These are phyloP conservation scores for Cephus runcator DNA, from an alignment of 2,888 invertebrate species.

Conservation along the genomic window DNA sequence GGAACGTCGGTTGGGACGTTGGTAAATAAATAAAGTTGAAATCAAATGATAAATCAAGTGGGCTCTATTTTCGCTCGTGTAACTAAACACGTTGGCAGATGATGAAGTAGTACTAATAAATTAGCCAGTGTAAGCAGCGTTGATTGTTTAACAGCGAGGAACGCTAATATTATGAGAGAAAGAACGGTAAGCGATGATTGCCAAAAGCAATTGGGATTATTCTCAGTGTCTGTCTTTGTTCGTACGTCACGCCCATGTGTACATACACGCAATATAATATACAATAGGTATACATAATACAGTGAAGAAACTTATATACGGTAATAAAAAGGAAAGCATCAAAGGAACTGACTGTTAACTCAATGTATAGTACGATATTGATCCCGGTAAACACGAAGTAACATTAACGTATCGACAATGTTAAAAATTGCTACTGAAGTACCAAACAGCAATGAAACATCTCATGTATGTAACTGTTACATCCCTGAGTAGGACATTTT, in stretches of 20 bases:
- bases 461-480: no score
- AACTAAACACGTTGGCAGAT: slow-evolving; percentile 20
- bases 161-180: slow-evolving; percentile 8
- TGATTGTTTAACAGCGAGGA: slow-evolving; percentile 18
- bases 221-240: not conserved
- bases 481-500: no score
- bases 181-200: not conserved
- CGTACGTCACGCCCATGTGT: not conserved
- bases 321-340: not conserved
- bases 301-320: not conserved
- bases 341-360: not conserved
- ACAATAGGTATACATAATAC: not conserved
- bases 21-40: not conserved
- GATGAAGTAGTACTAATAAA: slow-evolving; percentile 17
- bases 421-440: no score
- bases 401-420: no score
- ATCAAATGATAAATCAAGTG: slow-evolving; percentile 14
- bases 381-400: no score
- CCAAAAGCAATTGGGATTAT: not conserved
- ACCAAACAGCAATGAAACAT: no score
- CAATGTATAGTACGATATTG: not conserved
- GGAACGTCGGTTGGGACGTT: not conserved
- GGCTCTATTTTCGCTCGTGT: slow-evolving; percentile 13
- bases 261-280: not conserved
- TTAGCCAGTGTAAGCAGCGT: slow-evolving; percentile 10